Evolutionary conservation across 2,888 invertebrate species (phyloP).

Genomic region (Bimastos eiseni): DNA sequence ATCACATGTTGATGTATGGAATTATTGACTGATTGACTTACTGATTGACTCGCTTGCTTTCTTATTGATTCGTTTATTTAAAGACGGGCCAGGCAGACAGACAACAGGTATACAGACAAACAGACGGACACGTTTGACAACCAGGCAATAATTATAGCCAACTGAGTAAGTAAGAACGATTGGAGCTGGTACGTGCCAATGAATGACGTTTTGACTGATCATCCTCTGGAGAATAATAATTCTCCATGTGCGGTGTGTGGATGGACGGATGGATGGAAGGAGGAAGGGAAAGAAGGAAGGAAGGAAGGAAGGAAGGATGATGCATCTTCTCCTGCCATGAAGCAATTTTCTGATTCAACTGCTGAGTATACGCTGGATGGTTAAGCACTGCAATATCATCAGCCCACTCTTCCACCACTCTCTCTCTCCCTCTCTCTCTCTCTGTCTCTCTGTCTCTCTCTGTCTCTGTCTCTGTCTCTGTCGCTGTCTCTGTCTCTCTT

Average conservation of each 20-base stretch:
- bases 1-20: not conserved
- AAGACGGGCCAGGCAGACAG: not conserved
- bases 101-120: not conserved
- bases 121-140: not conserved
- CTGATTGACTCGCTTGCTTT: not conserved
- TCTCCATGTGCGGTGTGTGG: not conserved
- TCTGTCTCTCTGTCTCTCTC: not conserved
- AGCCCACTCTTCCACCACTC: not conserved
- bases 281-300: not conserved
- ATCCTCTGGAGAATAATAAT: not conserved
- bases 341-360: not conserved
- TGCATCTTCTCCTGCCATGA: not conserved
- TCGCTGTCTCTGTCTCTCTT: not conserved
- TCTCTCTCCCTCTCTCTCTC: not conserved
- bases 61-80: not conserved
- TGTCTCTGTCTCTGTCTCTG: not conserved
- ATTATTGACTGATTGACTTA: not conserved
- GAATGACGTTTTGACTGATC: not conserved
- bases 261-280: not conserved
- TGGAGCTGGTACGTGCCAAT: too few species aligned
- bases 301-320: not conserved
- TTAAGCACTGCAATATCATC: not conserved
- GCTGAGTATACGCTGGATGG: not conserved
- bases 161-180: not conserved
- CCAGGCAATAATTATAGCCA: not conserved